A percentile compares a stretch with the other conserved stretches of the same genome.
Conservation (phyloP, 2,888 invertebrate genomes). For the Drosophila multiciliata region DNA sequence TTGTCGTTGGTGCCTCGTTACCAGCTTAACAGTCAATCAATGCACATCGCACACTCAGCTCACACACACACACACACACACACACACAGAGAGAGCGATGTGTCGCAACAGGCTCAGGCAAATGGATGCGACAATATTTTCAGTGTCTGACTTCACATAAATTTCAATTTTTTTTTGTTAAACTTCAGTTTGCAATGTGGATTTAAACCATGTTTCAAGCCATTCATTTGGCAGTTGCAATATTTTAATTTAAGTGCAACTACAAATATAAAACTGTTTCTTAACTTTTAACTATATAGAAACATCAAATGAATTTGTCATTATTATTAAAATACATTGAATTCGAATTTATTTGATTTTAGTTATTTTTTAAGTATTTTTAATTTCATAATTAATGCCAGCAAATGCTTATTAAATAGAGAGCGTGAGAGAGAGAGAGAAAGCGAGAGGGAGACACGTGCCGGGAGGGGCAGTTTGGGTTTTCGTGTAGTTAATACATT, state of each 20-base stretch:
- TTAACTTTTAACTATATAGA: background rate
- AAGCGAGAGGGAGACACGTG: background rate
- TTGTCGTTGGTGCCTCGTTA: background rate
- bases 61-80: slow-evolving; percentile 9
- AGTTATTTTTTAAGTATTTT: slow-evolving; percentile 18
- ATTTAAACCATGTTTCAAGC: background rate
- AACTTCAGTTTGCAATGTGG: background rate
- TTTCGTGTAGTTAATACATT: slow-evolving; percentile 43
- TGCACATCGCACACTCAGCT: slow-evolving; percentile 13
- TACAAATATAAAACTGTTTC: background rate
- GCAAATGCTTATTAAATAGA: slow-evolving; percentile 15
- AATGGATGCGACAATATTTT: background rate
- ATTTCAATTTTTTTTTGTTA: slow-evolving; percentile 4
- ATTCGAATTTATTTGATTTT: background rate
- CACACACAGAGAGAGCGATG: slow-evolving; percentile 1
- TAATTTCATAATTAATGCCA: slow-evolving; percentile 24
- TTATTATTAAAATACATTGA: background rate
- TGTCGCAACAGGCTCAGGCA: background rate
- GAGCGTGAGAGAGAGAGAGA: background rate
- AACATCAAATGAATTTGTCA: background rate
- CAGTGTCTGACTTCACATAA: slow-evolving; percentile 7
- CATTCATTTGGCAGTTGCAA: background rate
- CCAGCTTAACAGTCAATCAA: slow-evolving; percentile 63
- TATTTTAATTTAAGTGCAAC: background rate
- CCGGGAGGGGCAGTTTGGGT: background rate